These are phyloP conservation scores for Danionella cerebrum DNA, from an alignment of 2,113 vertebrate species.

Conservation along the genomic window DNA sequence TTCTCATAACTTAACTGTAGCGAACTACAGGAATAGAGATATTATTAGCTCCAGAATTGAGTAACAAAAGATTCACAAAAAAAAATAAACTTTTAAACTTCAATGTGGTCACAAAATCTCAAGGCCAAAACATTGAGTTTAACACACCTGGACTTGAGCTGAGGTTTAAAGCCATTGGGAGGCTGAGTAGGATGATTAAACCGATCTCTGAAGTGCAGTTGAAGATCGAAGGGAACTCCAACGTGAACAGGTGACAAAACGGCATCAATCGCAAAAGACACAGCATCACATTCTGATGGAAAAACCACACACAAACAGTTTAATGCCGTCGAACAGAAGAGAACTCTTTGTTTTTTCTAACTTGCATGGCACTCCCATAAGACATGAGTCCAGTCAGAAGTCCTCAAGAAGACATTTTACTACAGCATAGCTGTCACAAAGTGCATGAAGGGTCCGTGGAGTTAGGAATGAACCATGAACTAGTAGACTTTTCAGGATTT, in stretches of 20 bases:
- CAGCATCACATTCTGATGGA: conserved; percentile 71
- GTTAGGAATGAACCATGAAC: no score
- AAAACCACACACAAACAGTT: not conserved
- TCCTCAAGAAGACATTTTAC: no score
- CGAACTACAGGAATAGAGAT: conserved; percentile 55
- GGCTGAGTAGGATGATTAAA: conserved; percentile 68
- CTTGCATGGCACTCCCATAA: no score
- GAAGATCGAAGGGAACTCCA: conserved; percentile 76
- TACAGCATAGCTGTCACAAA: no score
- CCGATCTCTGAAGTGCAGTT: conserved; percentile 74
- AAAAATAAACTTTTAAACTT: no score
- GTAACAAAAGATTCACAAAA: no score
- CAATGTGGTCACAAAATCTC: no score
- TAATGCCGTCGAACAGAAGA: no score
- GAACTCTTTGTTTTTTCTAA: no score
- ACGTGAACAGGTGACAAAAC: conserved; percentile 63
- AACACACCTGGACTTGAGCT: conserved; percentile 65
- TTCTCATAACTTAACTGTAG: conserved; percentile 67
- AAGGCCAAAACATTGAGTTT: not conserved
- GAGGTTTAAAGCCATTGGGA: conserved; percentile 56
- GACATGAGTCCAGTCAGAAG: no score
- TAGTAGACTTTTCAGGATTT: no score
- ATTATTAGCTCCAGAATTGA: not conserved
- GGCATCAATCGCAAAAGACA: conserved; percentile 63
- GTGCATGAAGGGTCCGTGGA: no score